A percentile compares a stretch with the other conserved stretches of the same genome.
Evolutionary conservation across 2,113 vertebrate species (phyloP).

Genomic region (Chelonoidis abingdonii): DNA sequence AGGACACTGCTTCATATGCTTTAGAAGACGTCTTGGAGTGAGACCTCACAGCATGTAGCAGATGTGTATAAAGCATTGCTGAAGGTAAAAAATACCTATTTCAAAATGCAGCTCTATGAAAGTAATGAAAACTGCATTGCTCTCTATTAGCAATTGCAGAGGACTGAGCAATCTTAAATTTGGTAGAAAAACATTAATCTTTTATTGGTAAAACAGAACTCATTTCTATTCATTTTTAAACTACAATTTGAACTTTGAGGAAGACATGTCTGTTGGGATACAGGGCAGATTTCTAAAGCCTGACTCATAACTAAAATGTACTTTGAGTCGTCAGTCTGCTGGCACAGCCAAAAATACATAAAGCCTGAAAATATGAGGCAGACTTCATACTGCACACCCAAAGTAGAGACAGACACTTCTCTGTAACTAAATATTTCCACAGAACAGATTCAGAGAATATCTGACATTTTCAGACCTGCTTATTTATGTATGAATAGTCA

Average conservation of each 20-base stretch:
- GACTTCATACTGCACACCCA: neutral
- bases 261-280: neutral
- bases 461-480: slow-evolving; percentile 3
- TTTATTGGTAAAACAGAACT: neutral
- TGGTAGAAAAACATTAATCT: neutral
- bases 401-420: neutral
- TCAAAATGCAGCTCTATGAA: neutral
- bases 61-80: neutral
- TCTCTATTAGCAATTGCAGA: neutral
- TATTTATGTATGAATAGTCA: neutral
- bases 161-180: neutral
- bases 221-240: neutral
- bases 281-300: neutral
- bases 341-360: neutral
- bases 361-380: neutral
- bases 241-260: neutral
- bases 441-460: neutral
- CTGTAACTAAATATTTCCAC: too few species aligned
- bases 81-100: slow-evolving; percentile 4
- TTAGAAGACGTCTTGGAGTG: slow-evolving; percentile 28
- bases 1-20: slow-evolving; percentile 23
- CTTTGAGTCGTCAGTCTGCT: neutral
- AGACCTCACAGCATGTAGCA: slow-evolving; percentile 33
- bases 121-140: neutral
- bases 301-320: neutral